Conservation (phyloP, 2,797 vertebrate genomes). For the Poeciliopsis turneri region DNA sequence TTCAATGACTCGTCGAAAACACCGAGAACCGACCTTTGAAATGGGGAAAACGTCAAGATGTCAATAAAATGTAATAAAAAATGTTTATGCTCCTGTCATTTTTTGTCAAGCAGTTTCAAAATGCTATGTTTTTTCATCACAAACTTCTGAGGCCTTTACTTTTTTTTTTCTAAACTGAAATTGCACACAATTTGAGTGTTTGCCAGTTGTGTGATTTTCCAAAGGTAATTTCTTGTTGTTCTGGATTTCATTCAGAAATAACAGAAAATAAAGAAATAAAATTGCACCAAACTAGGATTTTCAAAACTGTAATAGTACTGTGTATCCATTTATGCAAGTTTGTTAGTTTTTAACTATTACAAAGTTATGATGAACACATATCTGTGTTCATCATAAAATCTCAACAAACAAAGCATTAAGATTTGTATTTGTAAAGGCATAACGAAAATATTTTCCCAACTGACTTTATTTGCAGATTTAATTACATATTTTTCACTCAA, state of each 20-base stretch:
- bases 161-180: background rate
- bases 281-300: background rate
- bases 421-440: background rate
- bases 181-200: background rate
- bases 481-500: background rate
- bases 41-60: no score
- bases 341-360: no score
- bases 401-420: background rate
- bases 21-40: background rate
- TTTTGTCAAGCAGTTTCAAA: background rate
- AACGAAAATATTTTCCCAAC: background rate
- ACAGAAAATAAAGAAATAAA: background rate
- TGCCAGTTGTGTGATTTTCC: background rate
- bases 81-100: background rate
- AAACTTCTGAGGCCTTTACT: background rate
- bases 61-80: no score
- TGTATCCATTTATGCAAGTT: background rate
- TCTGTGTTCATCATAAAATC: background rate
- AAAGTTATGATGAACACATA: no score
- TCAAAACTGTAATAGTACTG: background rate
- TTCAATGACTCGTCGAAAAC: constrained; percentile 46
- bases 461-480: background rate
- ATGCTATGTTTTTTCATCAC: background rate
- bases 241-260: background rate
- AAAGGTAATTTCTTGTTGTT: background rate